A percentile compares a stretch with the other conserved stretches of the same genome.
These are phyloP conservation scores for Vanessa tameamea DNA, from an alignment of 1,140 invertebrate species.

Conservation along the genomic window DNA sequence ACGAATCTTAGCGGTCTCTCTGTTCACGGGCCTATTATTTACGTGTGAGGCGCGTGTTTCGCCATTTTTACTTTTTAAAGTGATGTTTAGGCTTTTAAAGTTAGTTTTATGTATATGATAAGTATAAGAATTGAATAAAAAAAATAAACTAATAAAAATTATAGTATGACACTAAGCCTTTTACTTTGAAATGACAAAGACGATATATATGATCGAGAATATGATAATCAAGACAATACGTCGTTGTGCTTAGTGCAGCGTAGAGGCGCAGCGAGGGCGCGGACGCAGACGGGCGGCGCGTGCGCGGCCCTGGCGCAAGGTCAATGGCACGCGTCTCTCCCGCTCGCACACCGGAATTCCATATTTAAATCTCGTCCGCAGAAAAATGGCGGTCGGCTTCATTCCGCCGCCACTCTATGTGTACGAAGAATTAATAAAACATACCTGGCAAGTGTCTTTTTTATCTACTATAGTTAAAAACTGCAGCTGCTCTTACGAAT, in stretches of 20 bases:
- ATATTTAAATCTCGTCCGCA: slow-evolving; percentile 81
- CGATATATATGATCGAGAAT: slow-evolving; percentile 5
- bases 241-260: slow-evolving; percentile 43
- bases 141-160: slow-evolving; percentile 10
- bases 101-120: neutral
- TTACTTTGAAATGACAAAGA: slow-evolving; percentile 12
- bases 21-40: slow-evolving; percentile 13
- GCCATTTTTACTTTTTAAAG: slow-evolving; percentile 6
- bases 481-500: neutral
- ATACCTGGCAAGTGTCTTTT: slow-evolving; percentile 70
- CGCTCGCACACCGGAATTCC: slow-evolving; percentile 80
- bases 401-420: slow-evolving; percentile 69
- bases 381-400: slow-evolving; percentile 79
- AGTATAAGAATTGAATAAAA: too few species aligned
- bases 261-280: slow-evolving; percentile 55
- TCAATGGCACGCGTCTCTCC: slow-evolving; percentile 79
- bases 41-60: slow-evolving; percentile 4
- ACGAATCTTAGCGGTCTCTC: slow-evolving; percentile 37
- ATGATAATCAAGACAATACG: slow-evolving; percentile 32
- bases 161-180: too few species aligned
- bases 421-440: slow-evolving; percentile 79
- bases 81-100: neutral
- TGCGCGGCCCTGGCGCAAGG: slow-evolving; percentile 75
- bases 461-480: slow-evolving; percentile 59
- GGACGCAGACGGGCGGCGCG: slow-evolving; percentile 56